Conservation (phyloP, 2,888 invertebrate genomes). For the Nyleta sp. region DNA sequence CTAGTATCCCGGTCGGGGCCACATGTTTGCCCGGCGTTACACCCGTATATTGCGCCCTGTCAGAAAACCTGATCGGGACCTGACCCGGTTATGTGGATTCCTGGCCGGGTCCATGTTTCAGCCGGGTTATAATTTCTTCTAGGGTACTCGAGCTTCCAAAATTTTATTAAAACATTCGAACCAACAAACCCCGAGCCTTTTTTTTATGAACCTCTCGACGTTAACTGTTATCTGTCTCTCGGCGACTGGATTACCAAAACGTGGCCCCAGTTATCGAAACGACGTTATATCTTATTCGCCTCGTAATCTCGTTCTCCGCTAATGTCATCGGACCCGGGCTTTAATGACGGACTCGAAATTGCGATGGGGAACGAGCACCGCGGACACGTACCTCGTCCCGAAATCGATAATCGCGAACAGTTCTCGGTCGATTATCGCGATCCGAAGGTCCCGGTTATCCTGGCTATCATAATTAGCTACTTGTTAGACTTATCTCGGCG, state of each 20-base stretch:
- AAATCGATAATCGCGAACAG: slow-evolving; percentile 51
- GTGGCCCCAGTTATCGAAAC: slow-evolving; percentile 63
- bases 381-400: slow-evolving; percentile 33
- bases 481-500: slow-evolving; percentile 49
- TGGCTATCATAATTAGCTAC: slow-evolving; percentile 57
- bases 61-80: too few species aligned
- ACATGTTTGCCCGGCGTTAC: too few species aligned
- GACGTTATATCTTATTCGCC: slow-evolving; percentile 66
- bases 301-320: slow-evolving; percentile 59
- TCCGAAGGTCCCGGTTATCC: slow-evolving; percentile 30
- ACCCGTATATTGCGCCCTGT: too few species aligned
- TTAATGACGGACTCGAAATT: slow-evolving; percentile 63
- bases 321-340: slow-evolving; percentile 60
- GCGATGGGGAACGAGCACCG: slow-evolving; percentile 18
- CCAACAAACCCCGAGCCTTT: too few species aligned
- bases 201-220: too few species aligned
- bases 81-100: too few species aligned
- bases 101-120: too few species aligned
- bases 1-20: too few species aligned
- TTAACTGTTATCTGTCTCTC: too few species aligned
- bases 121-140: too few species aligned
- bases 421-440: slow-evolving; percentile 48
- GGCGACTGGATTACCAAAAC: slow-evolving; percentile 65
- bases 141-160: too few species aligned
- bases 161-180: too few species aligned